phyloP scores from a whole-genome alignment of 2,797 vertebrate genomes.

The Botia kubotai region DNA sequence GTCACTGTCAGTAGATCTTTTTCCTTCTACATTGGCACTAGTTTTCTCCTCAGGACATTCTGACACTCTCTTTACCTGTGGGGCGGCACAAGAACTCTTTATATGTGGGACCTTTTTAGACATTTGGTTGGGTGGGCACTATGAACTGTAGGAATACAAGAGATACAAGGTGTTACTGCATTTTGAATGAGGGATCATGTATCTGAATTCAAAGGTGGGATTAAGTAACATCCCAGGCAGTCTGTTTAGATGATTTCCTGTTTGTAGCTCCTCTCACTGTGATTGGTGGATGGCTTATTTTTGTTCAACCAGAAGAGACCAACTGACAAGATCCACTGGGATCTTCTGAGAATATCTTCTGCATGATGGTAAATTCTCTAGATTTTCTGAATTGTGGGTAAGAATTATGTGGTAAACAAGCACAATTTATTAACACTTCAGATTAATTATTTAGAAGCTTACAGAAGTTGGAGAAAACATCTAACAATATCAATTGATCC shows the following conservation, averaged over 20 bases:
- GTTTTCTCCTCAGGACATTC: constrained; percentile 60
- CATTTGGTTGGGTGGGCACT: constrained; percentile 20
- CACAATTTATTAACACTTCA: neutral
- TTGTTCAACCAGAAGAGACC: neutral
- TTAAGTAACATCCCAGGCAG: no score
- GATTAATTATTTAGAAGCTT: neutral
- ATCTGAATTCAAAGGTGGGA: neutral
- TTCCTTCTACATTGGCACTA: constrained; percentile 66
- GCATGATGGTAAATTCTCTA: neutral
- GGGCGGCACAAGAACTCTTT: constrained; percentile 70
- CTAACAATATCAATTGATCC: neutral
- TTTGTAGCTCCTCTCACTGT: neutral
- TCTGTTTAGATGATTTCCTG: neutral
- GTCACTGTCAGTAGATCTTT: constrained; percentile 65
- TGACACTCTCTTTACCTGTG: constrained; percentile 75
- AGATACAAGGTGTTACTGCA: constrained; percentile 35
- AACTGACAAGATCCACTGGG: neutral
- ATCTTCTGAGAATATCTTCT: neutral
- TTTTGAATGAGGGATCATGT: neutral
- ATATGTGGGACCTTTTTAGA: constrained; percentile 27
- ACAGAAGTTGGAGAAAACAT: no score
- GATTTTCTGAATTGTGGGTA: neutral
- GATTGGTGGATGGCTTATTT: neutral
- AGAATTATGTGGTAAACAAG: neutral
- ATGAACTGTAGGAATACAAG: constrained; percentile 36